Base-by-base conservation (phyloP, 92 coral and sea anemone genomes). In the Siderastrea radians region DNA sequence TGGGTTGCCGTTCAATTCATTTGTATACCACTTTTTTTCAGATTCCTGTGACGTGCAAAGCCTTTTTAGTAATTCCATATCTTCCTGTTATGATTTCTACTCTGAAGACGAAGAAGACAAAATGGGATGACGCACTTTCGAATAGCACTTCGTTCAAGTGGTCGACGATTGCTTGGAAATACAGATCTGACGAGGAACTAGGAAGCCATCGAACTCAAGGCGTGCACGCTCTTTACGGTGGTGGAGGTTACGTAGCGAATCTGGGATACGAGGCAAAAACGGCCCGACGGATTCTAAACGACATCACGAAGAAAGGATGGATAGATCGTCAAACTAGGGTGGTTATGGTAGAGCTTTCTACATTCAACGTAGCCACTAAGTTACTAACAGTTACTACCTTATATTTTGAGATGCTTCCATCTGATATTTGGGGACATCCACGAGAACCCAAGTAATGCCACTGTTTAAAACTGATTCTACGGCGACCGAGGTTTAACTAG, bases 281-380 rank as follows among this genome's bases (percentile, higher is more conserved):
- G 17, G 92, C 88, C 12, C 38, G 43, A 49, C 47, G 79, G 52
- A 79, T 82, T 68, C 61, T 88, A 8, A 58, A 74, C 7, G 84
- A 89, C 13, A 81, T 89, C 54, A 55, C 10, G 14, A 47, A 49
- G 3, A 89, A 89, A 11, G 26, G 48, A 3, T 89, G 92, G 92
- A 89, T 84, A 59, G 92, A 89, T 61, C 79, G 89, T 46, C 89
- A 84, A 52, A 89, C 92, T 4, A 83, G 92, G 9, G 92, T 84
- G 2, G 81, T 84, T 63, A 50, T 89, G 72, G 69, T 72, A 38
- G 92, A 89, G 77, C 48, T 89, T 78, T 60, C 86, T 6, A 50
- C 62, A 10, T 71, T 84, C 43, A 89, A 78, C 57, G 77, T 72
- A 19, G 62, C 75, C 84, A 69, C 82, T 7, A 72, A 85, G 49